Evolutionary conservation across 2,113 vertebrate genomes (phyloP).

Genomic region (Prionailurus viverrinus): DNA sequence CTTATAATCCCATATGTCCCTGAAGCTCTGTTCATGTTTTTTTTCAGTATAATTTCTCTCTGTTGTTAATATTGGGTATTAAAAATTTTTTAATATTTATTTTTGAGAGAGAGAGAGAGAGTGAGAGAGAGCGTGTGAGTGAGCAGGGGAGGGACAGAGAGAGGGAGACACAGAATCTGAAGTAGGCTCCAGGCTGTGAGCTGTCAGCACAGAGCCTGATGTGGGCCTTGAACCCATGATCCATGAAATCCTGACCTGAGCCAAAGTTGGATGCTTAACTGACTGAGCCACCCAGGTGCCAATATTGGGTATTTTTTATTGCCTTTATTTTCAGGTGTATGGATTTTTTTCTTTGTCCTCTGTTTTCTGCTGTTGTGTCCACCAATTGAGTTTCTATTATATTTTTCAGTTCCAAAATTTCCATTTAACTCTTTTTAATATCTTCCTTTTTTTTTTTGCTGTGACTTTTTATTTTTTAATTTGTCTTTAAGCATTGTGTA

Average conservation of each 20-base stretch:
- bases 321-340: not conserved
- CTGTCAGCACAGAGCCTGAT: no score
- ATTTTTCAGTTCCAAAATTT: slow-evolving; percentile 34
- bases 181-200: no score
- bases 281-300: no score
- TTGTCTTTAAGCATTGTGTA: not conserved
- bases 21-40: not conserved
- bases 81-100: no score
- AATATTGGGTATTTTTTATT: not conserved
- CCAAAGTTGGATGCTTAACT: no score
- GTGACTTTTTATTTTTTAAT: not conserved
- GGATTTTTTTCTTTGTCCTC: not conserved
- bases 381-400: not conserved
- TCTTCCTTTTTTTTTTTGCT: not conserved
- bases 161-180: no score
- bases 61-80: not conserved
- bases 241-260: no score
- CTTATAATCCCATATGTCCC: not conserved
- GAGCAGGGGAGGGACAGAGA: no score
- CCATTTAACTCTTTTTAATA: not conserved
- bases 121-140: no score
- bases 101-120: no score
- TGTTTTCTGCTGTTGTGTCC: not conserved
- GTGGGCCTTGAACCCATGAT: no score
- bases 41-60: not conserved